phyloP scores from a whole-genome alignment of 1,140 invertebrate genomes.

The Nomia melanderi region DNA sequence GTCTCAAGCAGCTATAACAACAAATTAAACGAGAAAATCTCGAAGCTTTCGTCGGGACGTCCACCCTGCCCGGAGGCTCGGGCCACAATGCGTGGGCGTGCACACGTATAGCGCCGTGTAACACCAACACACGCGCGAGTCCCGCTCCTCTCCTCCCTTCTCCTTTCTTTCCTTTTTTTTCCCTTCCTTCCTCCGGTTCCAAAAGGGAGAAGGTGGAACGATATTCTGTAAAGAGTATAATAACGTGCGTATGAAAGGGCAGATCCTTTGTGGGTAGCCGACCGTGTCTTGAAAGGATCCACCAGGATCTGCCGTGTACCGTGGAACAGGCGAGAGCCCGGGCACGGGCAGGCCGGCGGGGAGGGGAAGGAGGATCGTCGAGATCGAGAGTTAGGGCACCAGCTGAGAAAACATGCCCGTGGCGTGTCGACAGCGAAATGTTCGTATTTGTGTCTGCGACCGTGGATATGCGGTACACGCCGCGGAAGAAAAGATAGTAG shows the following conservation, averaged over 20 bases:
- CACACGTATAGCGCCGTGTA: conserved; percentile 57
- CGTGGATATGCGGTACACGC: conserved; percentile 16
- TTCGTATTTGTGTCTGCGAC: conserved; percentile 48
- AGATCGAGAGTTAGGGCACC: conserved; percentile 70
- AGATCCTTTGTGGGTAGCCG: conserved; percentile 78
- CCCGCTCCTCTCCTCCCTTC: neutral
- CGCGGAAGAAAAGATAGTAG: conserved; percentile 33
- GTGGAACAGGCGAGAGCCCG: conserved; percentile 22
- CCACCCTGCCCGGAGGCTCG: conserved; percentile 45
- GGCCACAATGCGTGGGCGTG: conserved; percentile 58
- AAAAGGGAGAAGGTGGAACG: conserved; percentile 68
- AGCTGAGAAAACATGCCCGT: conserved; percentile 78
- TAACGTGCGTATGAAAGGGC: conserved; percentile 72
- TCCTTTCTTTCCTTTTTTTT: conserved; percentile 19
- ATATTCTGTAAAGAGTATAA: conserved; percentile 80
- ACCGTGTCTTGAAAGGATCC: conserved; percentile 79
- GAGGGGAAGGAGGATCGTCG: conserved; percentile 22
- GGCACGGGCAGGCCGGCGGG: neutral
- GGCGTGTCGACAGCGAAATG: conserved; percentile 68
- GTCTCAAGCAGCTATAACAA: conserved; percentile 77
- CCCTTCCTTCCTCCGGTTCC: neutral
- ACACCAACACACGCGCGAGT: conserved; percentile 23
- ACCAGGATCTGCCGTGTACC: conserved; percentile 52
- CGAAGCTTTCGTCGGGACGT: conserved; percentile 61
- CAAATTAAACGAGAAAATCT: conserved; percentile 76